Evolutionary conservation across 2,888 invertebrate genomes (phyloP).

Genomic region (Ectemnius continuus): DNA sequence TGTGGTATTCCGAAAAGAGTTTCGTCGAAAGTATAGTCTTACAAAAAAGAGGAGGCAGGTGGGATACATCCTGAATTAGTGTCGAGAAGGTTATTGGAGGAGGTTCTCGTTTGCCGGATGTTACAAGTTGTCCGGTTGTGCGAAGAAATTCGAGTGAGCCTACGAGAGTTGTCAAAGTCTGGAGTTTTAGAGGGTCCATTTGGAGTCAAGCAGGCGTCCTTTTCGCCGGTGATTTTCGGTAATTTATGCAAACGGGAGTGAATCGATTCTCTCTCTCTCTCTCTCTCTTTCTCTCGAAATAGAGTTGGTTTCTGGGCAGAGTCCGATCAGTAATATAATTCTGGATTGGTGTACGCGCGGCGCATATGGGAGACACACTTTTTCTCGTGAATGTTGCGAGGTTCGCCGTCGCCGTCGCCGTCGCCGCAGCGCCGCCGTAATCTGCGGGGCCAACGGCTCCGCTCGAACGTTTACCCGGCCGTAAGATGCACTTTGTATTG

Average conservation of each 20-base stretch:
- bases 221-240: conserved; percentile 60
- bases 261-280: conserved; percentile 35
- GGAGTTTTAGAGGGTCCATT: conserved; percentile 60
- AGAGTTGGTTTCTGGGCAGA: background rate
- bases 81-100: no score
- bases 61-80: no score
- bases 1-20: no score
- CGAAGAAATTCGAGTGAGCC: no score
- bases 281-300: no score
- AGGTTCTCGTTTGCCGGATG: no score
- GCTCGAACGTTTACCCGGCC: conserved; percentile 9
- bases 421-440: no score
- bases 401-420: no score
- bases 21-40: no score
- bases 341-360: conserved; percentile 14
- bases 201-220: conserved; percentile 47
- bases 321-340: conserved; percentile 15
- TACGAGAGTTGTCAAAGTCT: conserved; percentile 21
- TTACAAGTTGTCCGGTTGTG: no score
- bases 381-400: conserved; percentile 17
- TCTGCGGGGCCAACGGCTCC: background rate
- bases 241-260: conserved; percentile 58
- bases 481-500: conserved; percentile 26
- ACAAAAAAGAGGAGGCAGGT: no score
- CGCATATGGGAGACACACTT: conserved; percentile 14